These are phyloP conservation scores for Drosophila ustulata DNA, from an alignment of 2,888 invertebrate genomes.

Conservation along the genomic window DNA sequence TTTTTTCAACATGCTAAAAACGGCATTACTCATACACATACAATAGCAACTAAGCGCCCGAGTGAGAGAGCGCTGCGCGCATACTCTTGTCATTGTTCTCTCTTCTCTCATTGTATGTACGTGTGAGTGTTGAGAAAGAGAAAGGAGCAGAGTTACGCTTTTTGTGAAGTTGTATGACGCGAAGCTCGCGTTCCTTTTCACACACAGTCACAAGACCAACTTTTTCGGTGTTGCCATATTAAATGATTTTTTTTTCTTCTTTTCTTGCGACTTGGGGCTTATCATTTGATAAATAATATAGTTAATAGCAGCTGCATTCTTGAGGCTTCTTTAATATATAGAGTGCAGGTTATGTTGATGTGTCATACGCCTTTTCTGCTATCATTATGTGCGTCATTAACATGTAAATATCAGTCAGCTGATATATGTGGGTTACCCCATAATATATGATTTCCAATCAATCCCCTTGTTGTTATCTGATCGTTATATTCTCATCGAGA, in stretches of 20 bases:
- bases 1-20: constrained; percentile 67
- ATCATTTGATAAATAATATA: constrained; percentile 26
- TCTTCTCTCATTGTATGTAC: constrained; percentile 18
- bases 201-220: constrained; percentile 74
- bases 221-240: constrained; percentile 69
- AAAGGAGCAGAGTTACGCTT: constrained; percentile 58
- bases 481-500: constrained; percentile 11
- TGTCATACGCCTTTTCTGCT: constrained; percentile 14
- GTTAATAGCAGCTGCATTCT: constrained; percentile 20
- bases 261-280: neutral
- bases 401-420: constrained; percentile 33
- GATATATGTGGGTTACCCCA: constrained; percentile 18
- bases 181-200: constrained; percentile 64
- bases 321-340: constrained; percentile 31
- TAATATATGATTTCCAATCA: constrained; percentile 4
- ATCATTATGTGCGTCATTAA: constrained; percentile 19
- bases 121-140: constrained; percentile 35
- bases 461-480: constrained; percentile 30
- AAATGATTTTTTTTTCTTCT: constrained; percentile 38
- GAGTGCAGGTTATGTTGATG: constrained; percentile 14
- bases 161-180: constrained; percentile 66
- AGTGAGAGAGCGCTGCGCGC: constrained; percentile 42
- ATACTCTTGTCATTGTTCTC: constrained; percentile 37
- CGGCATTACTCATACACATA: constrained; percentile 74
- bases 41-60: constrained; percentile 32